Evolutionary conservation across 2,888 invertebrate genomes (phyloP), one percentile per base, ranked within the genome.

Genomic region (Amblyjoppa fuscipennis): DNA sequence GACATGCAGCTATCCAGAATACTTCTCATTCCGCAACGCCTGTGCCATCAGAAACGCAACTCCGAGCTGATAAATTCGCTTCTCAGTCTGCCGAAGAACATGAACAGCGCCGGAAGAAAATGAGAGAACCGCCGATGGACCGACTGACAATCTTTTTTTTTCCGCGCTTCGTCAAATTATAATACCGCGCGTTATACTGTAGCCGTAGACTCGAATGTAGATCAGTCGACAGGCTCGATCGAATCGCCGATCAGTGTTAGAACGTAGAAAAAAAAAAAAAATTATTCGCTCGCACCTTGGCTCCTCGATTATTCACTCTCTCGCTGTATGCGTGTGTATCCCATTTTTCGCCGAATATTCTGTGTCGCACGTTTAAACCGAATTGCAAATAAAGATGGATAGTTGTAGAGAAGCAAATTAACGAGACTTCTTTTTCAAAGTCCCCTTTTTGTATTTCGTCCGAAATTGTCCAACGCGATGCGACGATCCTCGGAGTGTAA

Each of bases 1-100:
- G 92, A 93, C 25, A 53, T 92, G 16, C 91, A 93, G 70, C 77
- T 92, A 5, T 89, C 92, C 0, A 92, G 90, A 81, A 78, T 93
- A 59, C 83, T 93, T 28, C 31, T 92, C 31, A 34, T 90, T 4
- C 91, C 92, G 9, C 91, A 90, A 53, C 91, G 92, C 4, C 91
- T 89, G 76, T 91, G 93, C 84, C 92, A 94, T 61, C 95, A 95
- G 87, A 97, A 97, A 90, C 95, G 97, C 5, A 97, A 97, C 90
- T 96, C 96, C 0, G 97, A 97, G 91, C 94, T 96, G 7, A 97
- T 97, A 89, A 97, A 96, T 92, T 96, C 97, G 0, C 95, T 97
- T n/a, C 94, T 97, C 56, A 96, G 96, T n/a, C 93, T 97, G 71
- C 97, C 97, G 9, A 97, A 97, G 91, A 96, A 96, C 85, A 96